A percentile compares a stretch with the other conserved stretches of the same genome.
Conservation (phyloP, 1,140 invertebrate species). For the Venturia canescens region DNA sequence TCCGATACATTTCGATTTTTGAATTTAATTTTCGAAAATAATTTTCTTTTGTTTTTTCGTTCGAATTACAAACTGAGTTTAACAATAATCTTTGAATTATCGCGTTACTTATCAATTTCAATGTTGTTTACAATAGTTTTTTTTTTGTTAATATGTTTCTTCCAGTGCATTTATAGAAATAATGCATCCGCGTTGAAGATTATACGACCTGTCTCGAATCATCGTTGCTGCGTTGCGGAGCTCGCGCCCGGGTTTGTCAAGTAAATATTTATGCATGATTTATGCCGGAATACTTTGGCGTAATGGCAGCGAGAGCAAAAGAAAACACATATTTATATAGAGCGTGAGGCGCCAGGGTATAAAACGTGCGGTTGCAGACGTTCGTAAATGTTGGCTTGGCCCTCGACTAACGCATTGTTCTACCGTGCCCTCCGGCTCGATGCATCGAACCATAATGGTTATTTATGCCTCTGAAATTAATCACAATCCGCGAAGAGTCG, state of each 20-base stretch:
- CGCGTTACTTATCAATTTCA: no score
- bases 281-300: slow-evolving; percentile 50
- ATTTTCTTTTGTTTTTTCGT: no score
- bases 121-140: no score
- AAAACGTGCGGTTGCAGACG: slow-evolving; percentile 29
- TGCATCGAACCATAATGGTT: slow-evolving; percentile 55
- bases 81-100: no score
- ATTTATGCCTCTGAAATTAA: slow-evolving; percentile 63
- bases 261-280: slow-evolving; percentile 61
- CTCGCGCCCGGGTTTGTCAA: slow-evolving; percentile 39
- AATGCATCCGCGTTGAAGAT: slow-evolving; percentile 3
- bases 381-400: not conserved
- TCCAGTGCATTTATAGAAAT: no score
- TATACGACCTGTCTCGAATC: slow-evolving; percentile 15
- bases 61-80: no score
- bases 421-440: slow-evolving; percentile 40
- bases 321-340: not conserved
- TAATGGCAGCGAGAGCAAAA: not conserved
- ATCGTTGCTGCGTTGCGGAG: not conserved
- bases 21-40: no score
- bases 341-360: slow-evolving; percentile 26
- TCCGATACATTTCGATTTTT: no score
- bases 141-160: no score
- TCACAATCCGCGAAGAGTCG: slow-evolving; percentile 46
- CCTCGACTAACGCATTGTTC: slow-evolving; percentile 42